phyloP scores from a whole-genome alignment of 2,113 vertebrate genomes.

The Cinclus cinclus region DNA sequence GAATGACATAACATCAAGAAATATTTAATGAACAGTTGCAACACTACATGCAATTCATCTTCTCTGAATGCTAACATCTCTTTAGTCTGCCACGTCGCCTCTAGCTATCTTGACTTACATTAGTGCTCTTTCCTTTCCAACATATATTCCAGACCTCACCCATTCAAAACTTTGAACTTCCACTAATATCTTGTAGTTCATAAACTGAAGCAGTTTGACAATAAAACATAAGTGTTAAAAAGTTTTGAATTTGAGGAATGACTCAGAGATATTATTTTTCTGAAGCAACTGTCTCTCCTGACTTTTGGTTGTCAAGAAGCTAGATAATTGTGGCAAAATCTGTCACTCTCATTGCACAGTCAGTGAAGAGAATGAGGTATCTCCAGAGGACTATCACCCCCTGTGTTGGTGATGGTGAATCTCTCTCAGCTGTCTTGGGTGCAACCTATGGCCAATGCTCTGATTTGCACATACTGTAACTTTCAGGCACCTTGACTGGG shows the following conservation, averaged over 20 bases:
- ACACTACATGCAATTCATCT: not conserved
- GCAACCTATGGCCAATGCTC: not conserved
- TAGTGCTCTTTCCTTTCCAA: not conserved
- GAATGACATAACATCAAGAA: not conserved
- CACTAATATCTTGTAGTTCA: not conserved
- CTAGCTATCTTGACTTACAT: not conserved
- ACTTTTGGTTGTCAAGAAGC: not conserved
- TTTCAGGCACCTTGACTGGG: not conserved
- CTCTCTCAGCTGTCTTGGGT: not conserved
- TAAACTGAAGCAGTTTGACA: not conserved
- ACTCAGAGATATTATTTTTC: not conserved
- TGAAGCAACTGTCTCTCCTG: not conserved
- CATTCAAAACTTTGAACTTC: not conserved
- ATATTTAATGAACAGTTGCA: not conserved
- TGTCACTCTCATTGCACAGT: not conserved
- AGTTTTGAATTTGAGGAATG: not conserved
- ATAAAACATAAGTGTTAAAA: not conserved
- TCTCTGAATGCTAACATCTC: not conserved
- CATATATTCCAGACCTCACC: not conserved
- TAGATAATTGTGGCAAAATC: not conserved
- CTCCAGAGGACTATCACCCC: not conserved
- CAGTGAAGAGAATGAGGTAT: not conserved
- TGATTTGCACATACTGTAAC: not conserved
- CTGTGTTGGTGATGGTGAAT: fast-evolving
- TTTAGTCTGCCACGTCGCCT: not conserved